phyloP scores from a whole-genome alignment of 2,797 vertebrate genomes.

The Sebastes iracundus region DNA sequence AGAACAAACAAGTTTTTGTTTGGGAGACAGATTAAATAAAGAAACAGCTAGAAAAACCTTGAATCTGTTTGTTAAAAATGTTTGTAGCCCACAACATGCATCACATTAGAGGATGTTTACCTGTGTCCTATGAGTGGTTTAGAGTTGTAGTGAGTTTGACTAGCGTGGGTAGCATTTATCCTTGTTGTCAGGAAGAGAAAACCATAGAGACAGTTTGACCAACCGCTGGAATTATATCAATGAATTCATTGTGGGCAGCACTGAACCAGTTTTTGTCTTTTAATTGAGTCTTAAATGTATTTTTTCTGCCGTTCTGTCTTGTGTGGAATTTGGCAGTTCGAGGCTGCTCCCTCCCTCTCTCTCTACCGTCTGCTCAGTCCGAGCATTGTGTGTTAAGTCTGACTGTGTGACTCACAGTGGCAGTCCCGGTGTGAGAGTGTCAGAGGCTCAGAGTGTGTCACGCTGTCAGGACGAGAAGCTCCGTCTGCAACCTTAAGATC shows the following conservation, averaged over 20 bases:
- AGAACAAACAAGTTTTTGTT: slow-evolving; percentile 43
- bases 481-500: slow-evolving; percentile 16
- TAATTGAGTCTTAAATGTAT: slow-evolving; percentile 49
- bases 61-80: slow-evolving; percentile 12
- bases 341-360: slow-evolving; percentile 57
- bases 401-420: slow-evolving; percentile 64
- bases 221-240: slow-evolving; percentile 38
- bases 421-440: slow-evolving; percentile 66
- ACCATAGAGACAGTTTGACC: slow-evolving; percentile 27
- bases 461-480: slow-evolving; percentile 52
- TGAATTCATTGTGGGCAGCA: slow-evolving; percentile 18
- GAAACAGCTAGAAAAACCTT: slow-evolving; percentile 6
- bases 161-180: neutral
- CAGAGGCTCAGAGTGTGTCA: slow-evolving; percentile 61
- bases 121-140: slow-evolving; percentile 14
- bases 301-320: slow-evolving; percentile 54
- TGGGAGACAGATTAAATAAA: slow-evolving; percentile 27
- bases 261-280: slow-evolving; percentile 39
- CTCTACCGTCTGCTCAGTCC: slow-evolving; percentile 43
- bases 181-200: slow-evolving; percentile 7
- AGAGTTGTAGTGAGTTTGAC: slow-evolving; percentile 11
- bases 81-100: slow-evolving; percentile 9
- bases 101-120: slow-evolving; percentile 20
- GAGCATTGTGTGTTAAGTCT: slow-evolving; percentile 48
- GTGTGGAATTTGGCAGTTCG: slow-evolving; percentile 74